Evolutionary conservation across 1,140 invertebrate genomes (phyloP).

Genomic region (Orchesella cincta): DNA sequence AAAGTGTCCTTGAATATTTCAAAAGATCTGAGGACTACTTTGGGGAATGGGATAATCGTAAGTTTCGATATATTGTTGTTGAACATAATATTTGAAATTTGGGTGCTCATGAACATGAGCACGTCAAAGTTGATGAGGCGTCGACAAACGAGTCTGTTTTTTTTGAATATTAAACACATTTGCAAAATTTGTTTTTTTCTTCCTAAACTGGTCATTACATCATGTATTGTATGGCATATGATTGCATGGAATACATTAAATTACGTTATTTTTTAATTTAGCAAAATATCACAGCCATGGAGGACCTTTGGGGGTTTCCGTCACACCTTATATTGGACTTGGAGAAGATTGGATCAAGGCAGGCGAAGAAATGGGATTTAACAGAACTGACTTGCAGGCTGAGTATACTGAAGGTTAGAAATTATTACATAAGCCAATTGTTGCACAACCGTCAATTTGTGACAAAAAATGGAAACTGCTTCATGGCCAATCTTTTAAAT

Average conservation of each 20-base stretch:
- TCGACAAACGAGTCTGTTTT: too few species aligned
- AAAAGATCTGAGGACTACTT: slow-evolving; percentile 29
- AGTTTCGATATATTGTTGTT: too few species aligned
- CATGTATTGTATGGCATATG: too few species aligned
- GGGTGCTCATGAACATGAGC: too few species aligned
- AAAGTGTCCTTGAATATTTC: slow-evolving; percentile 15
- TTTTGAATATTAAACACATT: too few species aligned
- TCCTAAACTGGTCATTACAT: too few species aligned
- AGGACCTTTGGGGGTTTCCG: slow-evolving; percentile 34
- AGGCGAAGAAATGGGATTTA: slow-evolving; percentile 1
- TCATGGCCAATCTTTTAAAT: too few species aligned
- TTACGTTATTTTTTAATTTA: slow-evolving; percentile 6
- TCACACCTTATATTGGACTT: slow-evolving; percentile 40
- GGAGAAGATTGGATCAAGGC: slow-evolving; percentile 38
- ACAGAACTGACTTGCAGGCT: slow-evolving; percentile 19
- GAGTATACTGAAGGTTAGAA: slow-evolving; percentile 20
- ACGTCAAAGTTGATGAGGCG: too few species aligned
- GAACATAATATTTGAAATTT: too few species aligned
- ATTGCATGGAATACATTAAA: too few species aligned
- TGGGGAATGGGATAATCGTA: slow-evolving; percentile 29
- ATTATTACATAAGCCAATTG: not conserved
- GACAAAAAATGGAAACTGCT: too few species aligned
- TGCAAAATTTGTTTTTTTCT: too few species aligned
- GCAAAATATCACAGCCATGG: slow-evolving; percentile 44
- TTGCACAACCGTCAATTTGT: not conserved